phyloP scores from a whole-genome alignment of 2,113 vertebrate species.

The Megaceryle maxima region DNA sequence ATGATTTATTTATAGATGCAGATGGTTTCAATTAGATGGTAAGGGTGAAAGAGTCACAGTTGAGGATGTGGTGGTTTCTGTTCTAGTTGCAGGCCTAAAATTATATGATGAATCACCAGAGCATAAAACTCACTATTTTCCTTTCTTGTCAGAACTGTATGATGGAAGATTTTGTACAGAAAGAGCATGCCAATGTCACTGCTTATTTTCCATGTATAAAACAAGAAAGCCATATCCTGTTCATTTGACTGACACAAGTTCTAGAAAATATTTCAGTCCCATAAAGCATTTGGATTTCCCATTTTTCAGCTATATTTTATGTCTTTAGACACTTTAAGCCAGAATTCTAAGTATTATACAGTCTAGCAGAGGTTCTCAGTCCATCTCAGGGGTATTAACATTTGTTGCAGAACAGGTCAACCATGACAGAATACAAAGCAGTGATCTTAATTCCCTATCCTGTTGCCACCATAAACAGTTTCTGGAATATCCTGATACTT shows the following conservation, averaged over 20 bases:
- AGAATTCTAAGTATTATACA: not conserved
- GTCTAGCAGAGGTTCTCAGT: not conserved
- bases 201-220: not conserved
- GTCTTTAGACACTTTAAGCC: not conserved
- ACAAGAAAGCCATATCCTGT: not conserved
- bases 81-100: not conserved
- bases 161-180: not conserved
- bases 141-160: not conserved
- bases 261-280: not conserved
- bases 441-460: not conserved
- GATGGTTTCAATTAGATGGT: conserved; percentile 33
- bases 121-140: not conserved
- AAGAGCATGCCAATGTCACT: not conserved
- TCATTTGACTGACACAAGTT: not conserved
- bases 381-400: not conserved
- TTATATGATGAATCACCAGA: conserved; percentile 6
- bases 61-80: not conserved
- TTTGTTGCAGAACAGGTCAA: not conserved
- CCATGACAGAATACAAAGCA: not conserved
- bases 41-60: not conserved
- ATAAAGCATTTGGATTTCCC: not conserved
- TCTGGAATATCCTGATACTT: not conserved
- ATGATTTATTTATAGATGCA: conserved; percentile 44
- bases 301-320: not conserved
- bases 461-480: not conserved